These are phyloP conservation scores for Antedon bifida DNA, from an alignment of 35 echinoderm and acorn worm genomes.

Conservation along the genomic window DNA sequence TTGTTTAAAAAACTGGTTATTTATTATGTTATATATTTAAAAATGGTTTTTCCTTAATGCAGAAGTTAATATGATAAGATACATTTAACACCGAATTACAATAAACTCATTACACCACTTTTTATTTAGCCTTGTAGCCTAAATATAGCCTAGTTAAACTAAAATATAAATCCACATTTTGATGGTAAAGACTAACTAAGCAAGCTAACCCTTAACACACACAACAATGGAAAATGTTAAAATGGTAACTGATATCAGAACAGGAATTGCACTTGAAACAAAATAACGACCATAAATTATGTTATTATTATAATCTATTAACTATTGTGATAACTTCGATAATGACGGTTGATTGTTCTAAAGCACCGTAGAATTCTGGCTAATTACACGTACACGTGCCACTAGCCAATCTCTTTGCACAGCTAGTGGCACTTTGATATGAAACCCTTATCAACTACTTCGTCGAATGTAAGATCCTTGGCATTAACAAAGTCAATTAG, in stretches of 20 bases:
- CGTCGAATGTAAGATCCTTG: neutral
- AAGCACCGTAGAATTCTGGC: neutral
- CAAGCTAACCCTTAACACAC: neutral
- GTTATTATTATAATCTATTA: neutral
- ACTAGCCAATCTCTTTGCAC: neutral
- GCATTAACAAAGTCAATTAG: neutral
- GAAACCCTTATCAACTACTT: neutral
- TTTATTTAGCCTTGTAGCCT: too few species aligned
- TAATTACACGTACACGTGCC: neutral
- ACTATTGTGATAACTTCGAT: neutral
- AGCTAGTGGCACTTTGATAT: neutral
- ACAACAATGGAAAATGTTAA: neutral
- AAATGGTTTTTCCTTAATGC: too few species aligned
- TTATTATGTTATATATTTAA: too few species aligned
- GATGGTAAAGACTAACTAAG: neutral
- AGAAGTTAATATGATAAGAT: too few species aligned
- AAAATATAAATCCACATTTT: too few species aligned
- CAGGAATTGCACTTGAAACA: neutral
- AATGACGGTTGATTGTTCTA: neutral
- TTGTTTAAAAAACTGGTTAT: too few species aligned
- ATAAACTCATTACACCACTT: too few species aligned
- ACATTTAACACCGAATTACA: too few species aligned
- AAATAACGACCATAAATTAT: neutral
- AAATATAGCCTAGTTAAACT: too few species aligned
- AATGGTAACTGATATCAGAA: neutral